Conservation (phyloP, 2,888 invertebrate genomes). For the Harpalus rufipes region DNA sequence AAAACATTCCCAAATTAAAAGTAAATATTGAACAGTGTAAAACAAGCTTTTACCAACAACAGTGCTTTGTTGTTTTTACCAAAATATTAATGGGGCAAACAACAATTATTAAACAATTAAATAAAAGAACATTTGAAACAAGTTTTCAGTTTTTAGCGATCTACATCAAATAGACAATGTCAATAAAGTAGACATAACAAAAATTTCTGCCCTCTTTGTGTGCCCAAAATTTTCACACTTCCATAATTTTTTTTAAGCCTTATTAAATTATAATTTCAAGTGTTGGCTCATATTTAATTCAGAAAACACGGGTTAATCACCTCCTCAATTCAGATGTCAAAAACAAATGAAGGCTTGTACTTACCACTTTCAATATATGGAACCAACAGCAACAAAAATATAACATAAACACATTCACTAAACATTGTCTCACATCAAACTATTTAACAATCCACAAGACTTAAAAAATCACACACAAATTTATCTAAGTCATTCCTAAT, state of each 20-base stretch:
- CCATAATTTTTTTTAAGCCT: background rate
- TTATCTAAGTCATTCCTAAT: slow-evolving; percentile 79
- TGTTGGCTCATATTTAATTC: slow-evolving; percentile 43
- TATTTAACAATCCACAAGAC: slow-evolving; percentile 70
- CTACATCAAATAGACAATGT: slow-evolving; percentile 26
- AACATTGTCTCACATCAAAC: slow-evolving; percentile 79
- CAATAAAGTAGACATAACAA: slow-evolving; percentile 19
- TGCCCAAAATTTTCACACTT: background rate
- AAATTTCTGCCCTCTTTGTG: slow-evolving; percentile 6
- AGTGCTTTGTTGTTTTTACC: slow-evolving; percentile 58
- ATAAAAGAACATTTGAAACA: background rate
- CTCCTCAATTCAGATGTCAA: slow-evolving; percentile 58
- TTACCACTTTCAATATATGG: slow-evolving; percentile 87
- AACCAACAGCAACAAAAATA: slow-evolving; percentile 84
- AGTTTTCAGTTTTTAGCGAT: background rate
- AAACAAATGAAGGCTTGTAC: slow-evolving; percentile 74
- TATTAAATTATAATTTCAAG: slow-evolving; percentile 31
- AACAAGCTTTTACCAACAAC: slow-evolving; percentile 45
- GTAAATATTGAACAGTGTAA: slow-evolving; percentile 59
- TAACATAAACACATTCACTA: slow-evolving; percentile 83
- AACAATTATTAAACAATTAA: slow-evolving; percentile 9
- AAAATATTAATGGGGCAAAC: slow-evolving; percentile 28
- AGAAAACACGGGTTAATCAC: slow-evolving; percentile 62
- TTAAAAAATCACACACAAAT: slow-evolving; percentile 71
- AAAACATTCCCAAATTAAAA: slow-evolving; percentile 40